These are phyloP conservation scores for Zootoca vivipara DNA, from an alignment of 2,113 vertebrate genomes.

Conservation along the genomic window DNA sequence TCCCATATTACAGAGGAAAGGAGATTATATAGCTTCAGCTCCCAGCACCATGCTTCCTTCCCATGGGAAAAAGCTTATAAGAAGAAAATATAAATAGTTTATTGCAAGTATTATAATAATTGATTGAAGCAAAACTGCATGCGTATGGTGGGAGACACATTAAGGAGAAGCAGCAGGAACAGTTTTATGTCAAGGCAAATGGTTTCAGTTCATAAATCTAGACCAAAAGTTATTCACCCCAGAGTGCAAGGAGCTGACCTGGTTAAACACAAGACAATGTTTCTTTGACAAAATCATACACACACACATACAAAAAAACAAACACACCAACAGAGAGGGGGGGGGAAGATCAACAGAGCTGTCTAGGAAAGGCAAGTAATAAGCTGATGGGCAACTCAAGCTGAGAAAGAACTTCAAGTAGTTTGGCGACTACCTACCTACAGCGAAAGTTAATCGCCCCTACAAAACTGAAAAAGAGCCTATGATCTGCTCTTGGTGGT, in stretches of 20 bases:
- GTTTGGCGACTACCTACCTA: background rate
- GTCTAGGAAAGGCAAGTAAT: conserved; percentile 14
- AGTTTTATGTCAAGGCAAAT: conserved; percentile 48
- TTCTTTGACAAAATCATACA: conserved; percentile 38
- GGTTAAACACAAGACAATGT: conserved; percentile 54
- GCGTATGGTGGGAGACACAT: conserved; percentile 69
- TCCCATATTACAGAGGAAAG: background rate
- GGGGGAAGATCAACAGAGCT: conserved; percentile 29
- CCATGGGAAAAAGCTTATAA: conserved; percentile 43
- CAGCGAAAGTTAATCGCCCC: background rate
- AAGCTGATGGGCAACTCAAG: background rate
- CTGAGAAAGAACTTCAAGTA: background rate
- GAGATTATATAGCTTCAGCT: conserved; percentile 19
- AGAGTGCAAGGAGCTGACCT: conserved; percentile 40
- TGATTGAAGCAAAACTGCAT: conserved; percentile 74
- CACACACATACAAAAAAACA: background rate
- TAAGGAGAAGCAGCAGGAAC: conserved; percentile 28
- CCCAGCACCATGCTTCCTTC: conserved; percentile 38
- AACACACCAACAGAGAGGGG: conserved; percentile 27
- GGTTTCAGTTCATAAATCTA: conserved; percentile 17
- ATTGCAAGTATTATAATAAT: conserved; percentile 74
- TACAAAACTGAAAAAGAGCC: background rate
- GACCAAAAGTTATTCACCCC: conserved; percentile 32
- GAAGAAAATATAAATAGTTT: conserved; percentile 70
- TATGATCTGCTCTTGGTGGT: background rate